Base-by-base conservation (phyloP, 1,140 invertebrate species). In the Cotesia vestalis region DNA sequence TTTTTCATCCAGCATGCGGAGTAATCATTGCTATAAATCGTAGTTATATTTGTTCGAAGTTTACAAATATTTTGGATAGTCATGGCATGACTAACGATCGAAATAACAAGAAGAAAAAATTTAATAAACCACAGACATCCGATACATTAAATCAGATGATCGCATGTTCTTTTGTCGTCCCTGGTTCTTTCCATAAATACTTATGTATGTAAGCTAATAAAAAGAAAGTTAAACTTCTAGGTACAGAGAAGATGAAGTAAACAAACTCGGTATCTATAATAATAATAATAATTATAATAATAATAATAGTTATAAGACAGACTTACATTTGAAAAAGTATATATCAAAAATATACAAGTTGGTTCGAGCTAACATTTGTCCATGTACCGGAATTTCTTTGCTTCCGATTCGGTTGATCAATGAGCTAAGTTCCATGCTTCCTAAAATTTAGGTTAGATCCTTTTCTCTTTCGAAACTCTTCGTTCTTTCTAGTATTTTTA, bases 351-450 rank as follows among this genome's bases (percentile, higher is more conserved):
- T 69, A 73, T 64, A 69, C 72, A 64, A 46, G 36, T 14, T 20
- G 52, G 6, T 51, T 35, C 12, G 40, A 61, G 53, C 51, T 40
- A 73, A 64, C 61, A n/a, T 61, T 59, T 67, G 72, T 73, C 72
- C 67, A 66, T 55, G 71, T 66, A 72, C 61, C 73, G 62, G 66
- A 68, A 63, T 63, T 70, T 74, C 68, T 62, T 74, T 70, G 35
- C 68, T 74, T 70, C 66, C 66, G 55, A 40, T 62, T 46, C 60
- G 11, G 36, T 59, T 74, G 73, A 74, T 74, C 67, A 55, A 74
- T 66, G 68, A 70, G 62, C 57, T 63, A 74, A 74, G 35, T 74
- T 74, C 63, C 64, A 17, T 66, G 67, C 60, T 14, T 64, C 38
- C 53, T 63, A 64, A 64, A 73, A 64, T 69, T 73, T 57, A 64